These are phyloP conservation scores for Propithecus deckenii DNA, from an alignment of 2,797 vertebrate species.

Conservation along the genomic window DNA sequence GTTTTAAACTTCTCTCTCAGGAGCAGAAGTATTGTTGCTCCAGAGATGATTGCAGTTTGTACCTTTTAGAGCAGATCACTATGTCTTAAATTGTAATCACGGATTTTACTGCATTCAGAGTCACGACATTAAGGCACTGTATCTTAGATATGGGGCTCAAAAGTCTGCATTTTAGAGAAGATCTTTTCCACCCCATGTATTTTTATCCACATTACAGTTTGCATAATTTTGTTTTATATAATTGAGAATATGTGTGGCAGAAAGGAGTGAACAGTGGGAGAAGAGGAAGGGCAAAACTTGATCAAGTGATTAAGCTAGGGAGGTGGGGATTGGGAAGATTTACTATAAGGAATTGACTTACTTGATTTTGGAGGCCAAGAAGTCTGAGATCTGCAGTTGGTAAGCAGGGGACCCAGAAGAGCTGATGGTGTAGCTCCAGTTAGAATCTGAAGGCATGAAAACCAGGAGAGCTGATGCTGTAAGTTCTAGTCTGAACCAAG, in stretches of 20 bases:
- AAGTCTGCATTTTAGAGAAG: background rate
- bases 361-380: background rate
- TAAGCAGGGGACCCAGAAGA: background rate
- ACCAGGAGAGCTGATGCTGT: too few species aligned
- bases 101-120: background rate
- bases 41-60: background rate
- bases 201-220: background rate
- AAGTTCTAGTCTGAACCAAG: background rate
- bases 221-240: background rate
- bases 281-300: background rate
- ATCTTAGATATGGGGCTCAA: background rate
- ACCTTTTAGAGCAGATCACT: background rate
- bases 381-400: background rate
- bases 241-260: background rate
- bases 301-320: background rate
- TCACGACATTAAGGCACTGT: background rate
- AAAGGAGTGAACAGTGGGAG: background rate
- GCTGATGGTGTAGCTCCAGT: background rate
- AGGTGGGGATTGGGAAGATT: background rate
- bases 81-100: background rate
- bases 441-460: background rate
- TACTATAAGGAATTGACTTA: background rate
- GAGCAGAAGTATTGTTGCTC: too few species aligned
- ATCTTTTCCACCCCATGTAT: background rate
- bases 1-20: background rate